These are phyloP conservation scores for Regulus satrapa DNA, from an alignment of 2,113 vertebrate species.

Conservation along the genomic window DNA sequence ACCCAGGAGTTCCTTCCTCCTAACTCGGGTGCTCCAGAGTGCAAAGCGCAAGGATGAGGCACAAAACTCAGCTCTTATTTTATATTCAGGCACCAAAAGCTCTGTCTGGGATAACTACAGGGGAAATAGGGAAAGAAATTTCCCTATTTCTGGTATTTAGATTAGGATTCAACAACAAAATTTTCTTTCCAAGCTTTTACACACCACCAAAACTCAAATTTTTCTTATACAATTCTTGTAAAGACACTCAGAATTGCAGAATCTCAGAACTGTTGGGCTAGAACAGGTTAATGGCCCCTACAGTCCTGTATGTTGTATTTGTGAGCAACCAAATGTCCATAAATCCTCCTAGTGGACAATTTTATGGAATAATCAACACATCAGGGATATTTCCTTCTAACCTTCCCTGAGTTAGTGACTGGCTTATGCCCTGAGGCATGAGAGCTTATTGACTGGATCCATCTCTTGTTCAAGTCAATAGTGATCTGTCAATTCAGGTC, in stretches of 20 bases:
- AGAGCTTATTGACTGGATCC: slow-evolving; percentile 47
- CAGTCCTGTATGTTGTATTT: slow-evolving; percentile 19
- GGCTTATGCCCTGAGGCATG: slow-evolving; percentile 14
- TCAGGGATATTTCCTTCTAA: slow-evolving; percentile 32
- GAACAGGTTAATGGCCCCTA: slow-evolving; percentile 46
- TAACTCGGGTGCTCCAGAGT: background rate
- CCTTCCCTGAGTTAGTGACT: slow-evolving; percentile 6
- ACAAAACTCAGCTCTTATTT: background rate
- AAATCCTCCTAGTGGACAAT: slow-evolving; percentile 54
- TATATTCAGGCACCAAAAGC: background rate
- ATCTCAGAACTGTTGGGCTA: background rate
- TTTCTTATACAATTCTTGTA: background rate
- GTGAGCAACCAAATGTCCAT: slow-evolving; percentile 22
- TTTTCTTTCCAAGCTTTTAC: background rate
- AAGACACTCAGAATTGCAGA: background rate
- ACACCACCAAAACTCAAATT: background rate
- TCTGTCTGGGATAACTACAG: accelerated
- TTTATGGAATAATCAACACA: slow-evolving; percentile 59
- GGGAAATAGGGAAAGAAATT: background rate
- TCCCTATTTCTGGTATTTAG: background rate
- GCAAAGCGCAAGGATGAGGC: background rate
- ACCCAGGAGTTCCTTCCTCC: background rate
- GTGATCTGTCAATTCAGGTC: slow-evolving; percentile 42
- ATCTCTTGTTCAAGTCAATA: slow-evolving; percentile 27
- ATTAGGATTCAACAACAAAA: background rate